These are phyloP conservation scores for Mongoloraphidia duomilia DNA, from an alignment of 2,888 invertebrate genomes.

Conservation along the genomic window DNA sequence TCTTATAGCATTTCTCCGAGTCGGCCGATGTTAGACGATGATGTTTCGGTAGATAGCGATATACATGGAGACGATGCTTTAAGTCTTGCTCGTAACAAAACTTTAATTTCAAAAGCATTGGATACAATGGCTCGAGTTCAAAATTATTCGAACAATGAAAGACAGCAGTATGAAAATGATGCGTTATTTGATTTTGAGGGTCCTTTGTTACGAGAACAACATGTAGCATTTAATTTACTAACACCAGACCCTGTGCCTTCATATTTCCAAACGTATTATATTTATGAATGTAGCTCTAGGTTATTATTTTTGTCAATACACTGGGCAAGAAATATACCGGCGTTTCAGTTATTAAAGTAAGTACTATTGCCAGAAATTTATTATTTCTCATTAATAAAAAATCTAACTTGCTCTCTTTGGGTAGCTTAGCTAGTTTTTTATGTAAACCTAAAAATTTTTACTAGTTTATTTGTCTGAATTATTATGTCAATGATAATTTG, in stretches of 20 bases:
- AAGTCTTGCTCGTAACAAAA: constrained; percentile 46
- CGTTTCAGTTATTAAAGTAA: constrained; percentile 67
- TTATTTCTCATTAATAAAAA: not conserved
- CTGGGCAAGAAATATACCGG: constrained; percentile 76
- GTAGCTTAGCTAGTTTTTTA: not conserved
- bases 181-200: constrained; percentile 36
- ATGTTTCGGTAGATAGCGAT: constrained; percentile 38
- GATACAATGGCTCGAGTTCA: constrained; percentile 47
- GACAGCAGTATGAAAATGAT: constrained; percentile 20
- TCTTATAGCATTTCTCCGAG: constrained; percentile 29
- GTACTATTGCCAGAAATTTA: constrained; percentile 10
- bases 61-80: constrained; percentile 40
- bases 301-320: constrained; percentile 80
- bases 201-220: constrained; percentile 51
- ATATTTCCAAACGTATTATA: constrained; percentile 86
- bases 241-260: constrained; percentile 67
- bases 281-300: constrained; percentile 88
- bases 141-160: constrained; percentile 25
- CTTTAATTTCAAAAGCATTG: constrained; percentile 54
- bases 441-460: not conserved
- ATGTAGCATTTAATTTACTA: constrained; percentile 60
- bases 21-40: constrained; percentile 38
- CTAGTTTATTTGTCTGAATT: not conserved
- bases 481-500: not conserved
- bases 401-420: not conserved